phyloP scores from a whole-genome alignment of 2,797 vertebrate species.

The Esox masquinongy region DNA sequence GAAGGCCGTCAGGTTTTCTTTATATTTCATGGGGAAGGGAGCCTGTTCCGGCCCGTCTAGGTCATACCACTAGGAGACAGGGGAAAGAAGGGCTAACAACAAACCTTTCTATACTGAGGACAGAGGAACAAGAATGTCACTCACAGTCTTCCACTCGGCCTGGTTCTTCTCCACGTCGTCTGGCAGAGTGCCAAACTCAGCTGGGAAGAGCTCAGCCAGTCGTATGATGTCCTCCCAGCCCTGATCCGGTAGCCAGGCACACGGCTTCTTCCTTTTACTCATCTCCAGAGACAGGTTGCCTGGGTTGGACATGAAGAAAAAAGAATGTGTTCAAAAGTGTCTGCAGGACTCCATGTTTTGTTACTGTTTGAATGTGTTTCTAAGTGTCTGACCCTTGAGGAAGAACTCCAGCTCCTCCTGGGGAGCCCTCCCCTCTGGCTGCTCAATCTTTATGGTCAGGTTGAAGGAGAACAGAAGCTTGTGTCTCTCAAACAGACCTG shows the following conservation, averaged over 20 bases:
- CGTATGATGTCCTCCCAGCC: slow-evolving; percentile 92
- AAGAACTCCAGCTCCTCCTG: slow-evolving; percentile 96
- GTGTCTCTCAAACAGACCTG: slow-evolving; percentile 94
- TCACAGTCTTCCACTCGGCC: slow-evolving; percentile 84
- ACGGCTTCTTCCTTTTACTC: slow-evolving; percentile 81
- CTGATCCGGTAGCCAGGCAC: slow-evolving; percentile 87
- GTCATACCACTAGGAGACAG: slow-evolving; percentile 86
- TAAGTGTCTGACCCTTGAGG: slow-evolving; percentile 83
- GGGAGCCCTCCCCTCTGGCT: slow-evolving; percentile 82
- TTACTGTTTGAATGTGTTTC: neutral
- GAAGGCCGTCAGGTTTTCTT: slow-evolving; percentile 77
- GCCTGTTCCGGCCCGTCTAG: slow-evolving; percentile 85
- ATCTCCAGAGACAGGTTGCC: slow-evolving; percentile 95
- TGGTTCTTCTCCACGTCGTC: slow-evolving; percentile 81
- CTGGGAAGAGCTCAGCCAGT: slow-evolving; percentile 82
- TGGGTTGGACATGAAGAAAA: slow-evolving; percentile 44
- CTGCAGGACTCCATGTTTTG: neutral
- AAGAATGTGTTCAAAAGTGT: slow-evolving; percentile 1
- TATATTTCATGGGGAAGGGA: slow-evolving; percentile 81
- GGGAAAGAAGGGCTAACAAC: slow-evolving; percentile 6
- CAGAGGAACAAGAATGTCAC: slow-evolving; percentile 45
- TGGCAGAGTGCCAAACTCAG: slow-evolving; percentile 81
- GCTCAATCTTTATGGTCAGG: slow-evolving; percentile 94
- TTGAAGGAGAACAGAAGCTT: slow-evolving; percentile 95
- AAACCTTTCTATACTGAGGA: slow-evolving; percentile 5